Evolutionary conservation across 2,113 vertebrate species (phyloP).

Genomic region (Rhombomys opimus): DNA sequence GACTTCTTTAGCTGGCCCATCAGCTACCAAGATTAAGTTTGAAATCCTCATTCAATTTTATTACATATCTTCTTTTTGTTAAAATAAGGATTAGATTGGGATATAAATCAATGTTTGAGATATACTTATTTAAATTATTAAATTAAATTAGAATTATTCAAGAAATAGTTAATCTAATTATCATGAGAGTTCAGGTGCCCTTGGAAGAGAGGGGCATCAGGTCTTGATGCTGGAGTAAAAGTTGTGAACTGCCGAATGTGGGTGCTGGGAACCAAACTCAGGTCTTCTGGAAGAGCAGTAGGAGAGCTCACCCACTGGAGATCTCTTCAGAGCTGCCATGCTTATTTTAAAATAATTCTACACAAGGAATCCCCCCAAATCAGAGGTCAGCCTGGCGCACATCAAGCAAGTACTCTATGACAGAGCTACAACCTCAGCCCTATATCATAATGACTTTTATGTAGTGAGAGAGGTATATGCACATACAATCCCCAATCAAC

Average conservation of each 20-base stretch:
- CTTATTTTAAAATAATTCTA: not conserved
- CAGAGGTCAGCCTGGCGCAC: not conserved
- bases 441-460: not conserved
- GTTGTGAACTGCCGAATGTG: not conserved
- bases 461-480: not conserved
- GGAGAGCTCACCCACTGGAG: not conserved
- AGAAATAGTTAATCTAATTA: no score
- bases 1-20: not conserved
- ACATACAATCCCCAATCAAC: not conserved
- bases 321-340: not conserved
- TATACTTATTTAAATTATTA: no score
- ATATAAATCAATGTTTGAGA: not conserved
- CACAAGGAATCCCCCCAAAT: not conserved
- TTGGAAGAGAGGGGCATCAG: not conserved
- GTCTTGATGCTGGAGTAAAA: not conserved
- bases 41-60: not conserved
- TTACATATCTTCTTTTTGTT: not conserved
- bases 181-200: not conserved
- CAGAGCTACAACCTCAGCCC: not conserved
- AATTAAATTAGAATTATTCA: no score
- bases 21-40: not conserved
- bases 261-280: not conserved
- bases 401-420: not conserved
- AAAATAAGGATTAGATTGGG: not conserved
- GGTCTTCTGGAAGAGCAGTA: not conserved